Conservation (phyloP, 2,888 invertebrate genomes). For the Acanthoscelides obtectus region DNA sequence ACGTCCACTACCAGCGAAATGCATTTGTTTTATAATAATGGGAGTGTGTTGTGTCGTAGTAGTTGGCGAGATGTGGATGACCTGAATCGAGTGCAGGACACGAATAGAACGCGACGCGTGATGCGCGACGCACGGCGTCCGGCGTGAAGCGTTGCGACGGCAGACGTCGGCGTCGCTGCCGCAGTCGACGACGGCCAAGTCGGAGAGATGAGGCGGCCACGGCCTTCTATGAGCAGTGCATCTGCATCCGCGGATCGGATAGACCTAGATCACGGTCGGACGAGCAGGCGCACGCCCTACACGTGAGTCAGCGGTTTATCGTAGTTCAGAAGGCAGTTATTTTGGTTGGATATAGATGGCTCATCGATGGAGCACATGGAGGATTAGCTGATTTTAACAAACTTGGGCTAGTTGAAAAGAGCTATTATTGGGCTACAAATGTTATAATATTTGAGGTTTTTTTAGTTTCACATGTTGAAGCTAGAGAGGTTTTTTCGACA, state of each 20-base stretch:
- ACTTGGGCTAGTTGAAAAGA: too few species aligned
- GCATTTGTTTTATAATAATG: not conserved
- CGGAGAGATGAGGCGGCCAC: not conserved
- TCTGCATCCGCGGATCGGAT: not conserved
- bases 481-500: too few species aligned
- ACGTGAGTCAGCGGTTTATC: too few species aligned
- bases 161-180: not conserved
- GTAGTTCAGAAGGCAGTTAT: too few species aligned
- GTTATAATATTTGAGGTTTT: too few species aligned
- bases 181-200: not conserved
- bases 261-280: not conserved
- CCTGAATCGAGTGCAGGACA: slow-evolving; percentile 37
- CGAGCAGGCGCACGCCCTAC: too few species aligned
- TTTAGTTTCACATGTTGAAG: too few species aligned
- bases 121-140: not conserved
- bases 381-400: too few species aligned
- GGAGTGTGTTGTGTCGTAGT: slow-evolving; percentile 20
- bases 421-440: too few species aligned
- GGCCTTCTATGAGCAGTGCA: not conserved
- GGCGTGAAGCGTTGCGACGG: not conserved
- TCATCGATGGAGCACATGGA: too few species aligned
- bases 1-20: not conserved
- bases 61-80: slow-evolving; percentile 29
- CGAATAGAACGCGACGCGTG: slow-evolving; percentile 31
- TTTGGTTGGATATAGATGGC: too few species aligned